These are phyloP conservation scores for Rhea americana DNA, from an alignment of 2,113 vertebrate genomes.

Conservation along the genomic window DNA sequence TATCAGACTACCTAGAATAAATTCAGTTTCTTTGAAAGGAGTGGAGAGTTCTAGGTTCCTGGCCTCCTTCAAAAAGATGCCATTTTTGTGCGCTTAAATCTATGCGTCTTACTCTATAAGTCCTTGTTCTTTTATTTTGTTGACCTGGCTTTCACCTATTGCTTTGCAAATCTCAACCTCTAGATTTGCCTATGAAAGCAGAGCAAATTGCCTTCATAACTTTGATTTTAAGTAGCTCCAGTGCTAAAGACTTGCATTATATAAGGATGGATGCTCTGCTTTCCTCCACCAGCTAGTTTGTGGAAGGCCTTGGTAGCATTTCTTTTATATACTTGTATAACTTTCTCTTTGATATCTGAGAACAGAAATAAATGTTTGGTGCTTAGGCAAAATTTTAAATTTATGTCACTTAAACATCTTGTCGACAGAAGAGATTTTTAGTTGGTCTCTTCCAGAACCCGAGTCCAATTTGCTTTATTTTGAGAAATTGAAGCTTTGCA, in stretches of 20 bases:
- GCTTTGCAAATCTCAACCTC: not conserved
- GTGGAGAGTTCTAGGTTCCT: not conserved
- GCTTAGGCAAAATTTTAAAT: not conserved
- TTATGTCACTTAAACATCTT: not conserved
- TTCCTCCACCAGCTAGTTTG: not conserved
- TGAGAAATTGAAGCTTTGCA: not conserved
- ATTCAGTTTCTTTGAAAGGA: fast-evolving
- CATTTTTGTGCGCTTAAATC: fast-evolving
- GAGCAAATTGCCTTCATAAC: not conserved
- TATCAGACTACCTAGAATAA: fast-evolving
- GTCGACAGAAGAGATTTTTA: fast-evolving
- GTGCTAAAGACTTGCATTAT: not conserved
- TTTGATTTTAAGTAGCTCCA: not conserved
- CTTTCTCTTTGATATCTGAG: not conserved
- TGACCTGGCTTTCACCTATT: not conserved
- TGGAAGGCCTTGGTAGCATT: not conserved
- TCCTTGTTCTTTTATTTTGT: not conserved
- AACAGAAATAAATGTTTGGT: not conserved
- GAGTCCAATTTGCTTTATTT: not conserved
- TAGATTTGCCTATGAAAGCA: not conserved
- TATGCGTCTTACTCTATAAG: fast-evolving
- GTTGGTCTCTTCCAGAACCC: not conserved
- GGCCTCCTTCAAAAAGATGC: not conserved
- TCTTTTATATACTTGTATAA: not conserved
- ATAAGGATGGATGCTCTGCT: not conserved